A percentile compares a stretch with the other conserved stretches of the same genome.
These are phyloP conservation scores for Diplosoma virens DNA, from an alignment of 23 tunicate species.

Conservation along the genomic window DNA sequence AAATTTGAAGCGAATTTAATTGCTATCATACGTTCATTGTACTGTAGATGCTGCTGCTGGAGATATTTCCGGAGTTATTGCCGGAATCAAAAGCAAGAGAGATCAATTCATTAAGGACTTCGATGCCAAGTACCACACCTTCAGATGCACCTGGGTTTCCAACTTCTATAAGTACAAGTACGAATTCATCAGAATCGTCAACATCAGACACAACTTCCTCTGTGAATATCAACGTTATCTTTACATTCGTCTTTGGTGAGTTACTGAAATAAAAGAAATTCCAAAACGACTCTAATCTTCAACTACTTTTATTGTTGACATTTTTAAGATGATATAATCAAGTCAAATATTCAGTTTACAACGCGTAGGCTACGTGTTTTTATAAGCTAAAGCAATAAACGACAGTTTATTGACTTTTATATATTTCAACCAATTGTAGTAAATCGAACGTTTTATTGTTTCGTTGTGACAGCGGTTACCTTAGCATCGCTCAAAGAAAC, in stretches of 20 bases:
- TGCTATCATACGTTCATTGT: background rate
- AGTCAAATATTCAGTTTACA: no score
- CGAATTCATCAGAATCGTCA: slow-evolving; percentile 14
- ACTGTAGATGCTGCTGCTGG: slow-evolving; percentile 17
- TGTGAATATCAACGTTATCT: background rate
- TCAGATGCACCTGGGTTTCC: slow-evolving; percentile 31
- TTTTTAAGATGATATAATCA: no score
- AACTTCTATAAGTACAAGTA: slow-evolving; percentile 19
- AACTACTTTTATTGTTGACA: no score
- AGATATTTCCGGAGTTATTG: slow-evolving; percentile 8
- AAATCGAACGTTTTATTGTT: no score
- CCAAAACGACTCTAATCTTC: background rate
- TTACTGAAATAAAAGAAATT: no score
- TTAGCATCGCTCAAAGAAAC: background rate
- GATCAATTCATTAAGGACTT: slow-evolving; percentile 6
- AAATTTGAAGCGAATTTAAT: background rate
- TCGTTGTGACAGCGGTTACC: background rate
- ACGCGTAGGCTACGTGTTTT: no score
- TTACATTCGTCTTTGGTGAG: slow-evolving; percentile 10
- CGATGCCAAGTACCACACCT: slow-evolving; percentile 11
- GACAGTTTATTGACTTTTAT: no score
- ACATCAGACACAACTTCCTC: slow-evolving; percentile 32
- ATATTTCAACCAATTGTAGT: no score
- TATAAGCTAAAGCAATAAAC: no score
- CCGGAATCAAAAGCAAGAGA: slow-evolving; percentile 17